Evolutionary conservation across 2,888 invertebrate species (phyloP).

Genomic region (Chouioia cunea): DNA sequence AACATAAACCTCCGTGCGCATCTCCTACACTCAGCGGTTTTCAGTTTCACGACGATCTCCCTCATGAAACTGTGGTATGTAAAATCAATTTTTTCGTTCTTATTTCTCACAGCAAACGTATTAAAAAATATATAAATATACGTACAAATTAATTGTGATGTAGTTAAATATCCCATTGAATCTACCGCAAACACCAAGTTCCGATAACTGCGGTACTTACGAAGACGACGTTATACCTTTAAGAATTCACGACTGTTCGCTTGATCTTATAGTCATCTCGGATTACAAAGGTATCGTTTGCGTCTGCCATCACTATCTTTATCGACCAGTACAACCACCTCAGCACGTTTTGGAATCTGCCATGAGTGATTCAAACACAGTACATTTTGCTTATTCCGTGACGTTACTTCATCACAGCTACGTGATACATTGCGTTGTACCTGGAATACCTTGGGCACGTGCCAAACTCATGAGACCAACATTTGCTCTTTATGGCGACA

Average conservation of each 20-base stretch:
- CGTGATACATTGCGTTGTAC: conserved; percentile 85
- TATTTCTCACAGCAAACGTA: too few species aligned
- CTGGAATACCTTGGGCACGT: conserved; percentile 83
- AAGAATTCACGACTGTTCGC: conserved; percentile 83
- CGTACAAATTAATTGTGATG: conserved; percentile 53
- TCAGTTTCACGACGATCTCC: conserved; percentile 88
- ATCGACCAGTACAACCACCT: conserved; percentile 75
- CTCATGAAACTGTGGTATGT: conserved; percentile 88
- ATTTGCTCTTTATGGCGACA: conserved; percentile 81
- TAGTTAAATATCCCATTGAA: conserved; percentile 88
- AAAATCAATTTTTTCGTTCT: conserved; percentile 1
- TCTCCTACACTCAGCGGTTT: conserved; percentile 85
- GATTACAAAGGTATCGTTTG: conserved; percentile 81
- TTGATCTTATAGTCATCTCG: conserved; percentile 84
- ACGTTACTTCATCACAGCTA: conserved; percentile 87
- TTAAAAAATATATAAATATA: too few species aligned
- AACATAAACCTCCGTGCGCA: conserved; percentile 67
- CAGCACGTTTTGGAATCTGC: conserved; percentile 63
- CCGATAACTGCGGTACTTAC: conserved; percentile 77
- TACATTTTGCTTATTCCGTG: conserved; percentile 88
- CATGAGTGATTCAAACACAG: conserved; percentile 73
- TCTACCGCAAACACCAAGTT: conserved; percentile 78
- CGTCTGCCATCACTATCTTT: conserved; percentile 86
- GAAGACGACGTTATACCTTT: conserved; percentile 86
- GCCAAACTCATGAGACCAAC: conserved; percentile 83